Evolutionary conservation across 2,797 vertebrate genomes (phyloP).

Genomic region (Buceros bicornis): DNA sequence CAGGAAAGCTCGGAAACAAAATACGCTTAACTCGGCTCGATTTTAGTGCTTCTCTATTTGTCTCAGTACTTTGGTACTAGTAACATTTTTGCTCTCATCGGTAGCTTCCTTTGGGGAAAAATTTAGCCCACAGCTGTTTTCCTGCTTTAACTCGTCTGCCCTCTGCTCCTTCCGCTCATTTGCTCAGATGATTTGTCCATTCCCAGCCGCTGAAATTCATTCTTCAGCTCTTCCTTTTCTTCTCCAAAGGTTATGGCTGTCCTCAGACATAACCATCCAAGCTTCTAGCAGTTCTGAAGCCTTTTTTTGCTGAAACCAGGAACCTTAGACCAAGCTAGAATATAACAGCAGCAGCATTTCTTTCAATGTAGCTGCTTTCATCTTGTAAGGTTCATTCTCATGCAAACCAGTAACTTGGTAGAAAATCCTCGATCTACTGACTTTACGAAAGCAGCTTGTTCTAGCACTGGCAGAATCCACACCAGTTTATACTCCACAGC

Average conservation of each 20-base stretch:
- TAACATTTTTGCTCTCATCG: not conserved
- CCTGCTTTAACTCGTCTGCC: slow-evolving; percentile 17
- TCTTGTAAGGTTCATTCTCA: not conserved
- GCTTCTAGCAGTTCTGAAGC: not conserved
- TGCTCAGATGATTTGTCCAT: slow-evolving; percentile 24
- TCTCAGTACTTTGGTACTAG: not conserved
- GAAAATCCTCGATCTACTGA: not conserved
- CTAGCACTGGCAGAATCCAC: not conserved
- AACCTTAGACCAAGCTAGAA: not conserved
- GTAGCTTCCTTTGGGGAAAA: slow-evolving; percentile 13
- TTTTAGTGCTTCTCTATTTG: not conserved
- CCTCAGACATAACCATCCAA: not conserved
- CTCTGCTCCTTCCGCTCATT: slow-evolving; percentile 1
- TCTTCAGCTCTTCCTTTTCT: not conserved
- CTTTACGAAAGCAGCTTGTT: not conserved
- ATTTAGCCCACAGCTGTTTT: slow-evolving; percentile 45
- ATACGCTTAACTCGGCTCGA: not conserved
- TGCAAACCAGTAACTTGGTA: not conserved
- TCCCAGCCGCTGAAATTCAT: slow-evolving; percentile 10
- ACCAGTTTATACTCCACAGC: not conserved
- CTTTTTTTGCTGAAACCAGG: not conserved
- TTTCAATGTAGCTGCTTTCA: not conserved
- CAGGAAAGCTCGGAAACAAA: not conserved
- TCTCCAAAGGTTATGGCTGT: not conserved
- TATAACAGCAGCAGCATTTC: not conserved